These are phyloP conservation scores for Alosa sapidissima DNA, from an alignment of 2,797 vertebrate species.

Conservation along the genomic window DNA sequence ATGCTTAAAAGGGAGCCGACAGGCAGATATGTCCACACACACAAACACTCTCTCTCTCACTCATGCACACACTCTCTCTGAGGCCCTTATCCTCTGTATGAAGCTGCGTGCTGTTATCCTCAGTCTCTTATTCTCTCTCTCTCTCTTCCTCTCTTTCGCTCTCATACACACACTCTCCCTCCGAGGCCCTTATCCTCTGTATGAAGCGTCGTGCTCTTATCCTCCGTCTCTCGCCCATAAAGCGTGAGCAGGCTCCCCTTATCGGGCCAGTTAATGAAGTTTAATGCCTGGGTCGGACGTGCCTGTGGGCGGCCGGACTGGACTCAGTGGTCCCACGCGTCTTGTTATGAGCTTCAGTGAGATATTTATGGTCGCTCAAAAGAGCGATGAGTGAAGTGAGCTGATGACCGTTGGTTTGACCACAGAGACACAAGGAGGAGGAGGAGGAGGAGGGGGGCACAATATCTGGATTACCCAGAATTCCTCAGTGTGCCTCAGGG, in stretches of 20 bases:
- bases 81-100: too few species aligned
- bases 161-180: not conserved
- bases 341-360: not conserved
- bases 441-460: not conserved
- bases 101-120: too few species aligned
- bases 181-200: not conserved
- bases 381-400: not conserved
- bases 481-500: not conserved
- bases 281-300: not conserved
- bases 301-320: not conserved
- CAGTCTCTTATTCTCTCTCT: not conserved
- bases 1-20: not conserved
- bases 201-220: not conserved
- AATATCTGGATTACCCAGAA: not conserved
- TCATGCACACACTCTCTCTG: too few species aligned
- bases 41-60: not conserved
- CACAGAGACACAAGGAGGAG: not conserved
- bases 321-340: not conserved
- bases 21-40: slow-evolving; percentile 1
- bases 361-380: not conserved
- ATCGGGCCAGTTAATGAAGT: not conserved
- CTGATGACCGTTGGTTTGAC: too few species aligned
- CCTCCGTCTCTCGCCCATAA: not conserved
- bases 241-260: not conserved
- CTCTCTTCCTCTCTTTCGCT: not conserved